Base-by-base conservation (phyloP, 2,797 vertebrate species). In the Acrocephalus scirpaceus region DNA sequence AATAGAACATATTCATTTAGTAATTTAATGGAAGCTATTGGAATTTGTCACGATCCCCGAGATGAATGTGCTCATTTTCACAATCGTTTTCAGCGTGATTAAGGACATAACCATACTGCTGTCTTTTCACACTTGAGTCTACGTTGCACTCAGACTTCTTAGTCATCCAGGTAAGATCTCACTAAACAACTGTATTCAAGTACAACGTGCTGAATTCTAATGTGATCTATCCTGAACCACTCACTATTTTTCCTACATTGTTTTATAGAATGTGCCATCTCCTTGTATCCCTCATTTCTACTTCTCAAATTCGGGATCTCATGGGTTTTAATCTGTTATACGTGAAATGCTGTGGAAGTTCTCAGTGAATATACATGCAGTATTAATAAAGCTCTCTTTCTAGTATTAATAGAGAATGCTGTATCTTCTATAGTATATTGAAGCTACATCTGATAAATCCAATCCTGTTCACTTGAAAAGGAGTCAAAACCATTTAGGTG, bases 11-110 rank as follows among this genome's bases (percentile, higher is more conserved):
- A n/a, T n/a, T n/a, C 5, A 0, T 38, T 81, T 71, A 18, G 27
- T 61, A 27, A 18, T 72, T 75, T 48, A 58, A 17, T 78, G 80
- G 67, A 57, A 75, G 42, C n/a, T 44, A 2, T 1, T 75, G 88
- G 67, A 29, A 67, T 78, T 53, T 48, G 36, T 40, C 50, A 13
- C 2, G 3, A 1, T 10, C 3, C n/a, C 4, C 1, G 2, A 12
- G 62, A 38, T 56, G 67, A 66, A 30, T 10, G 72, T 54, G 58
- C 23, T 67, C 26, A 1, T 38, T 95, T 74, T 40, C 66, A 45
- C 36, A 4, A 16, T 62, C 7, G 6, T 88, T 50, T 88, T 82
- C 77, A 44, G 15, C 73, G 10, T 74, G 47, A 19, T 94, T 60
- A 13, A 60, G 64, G 47, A 26, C 54, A 23, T 32, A 57, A 34